These are phyloP conservation scores for Caenorhabditis uteleia DNA, from an alignment of 2,888 invertebrate genomes.

Conservation along the genomic window DNA sequence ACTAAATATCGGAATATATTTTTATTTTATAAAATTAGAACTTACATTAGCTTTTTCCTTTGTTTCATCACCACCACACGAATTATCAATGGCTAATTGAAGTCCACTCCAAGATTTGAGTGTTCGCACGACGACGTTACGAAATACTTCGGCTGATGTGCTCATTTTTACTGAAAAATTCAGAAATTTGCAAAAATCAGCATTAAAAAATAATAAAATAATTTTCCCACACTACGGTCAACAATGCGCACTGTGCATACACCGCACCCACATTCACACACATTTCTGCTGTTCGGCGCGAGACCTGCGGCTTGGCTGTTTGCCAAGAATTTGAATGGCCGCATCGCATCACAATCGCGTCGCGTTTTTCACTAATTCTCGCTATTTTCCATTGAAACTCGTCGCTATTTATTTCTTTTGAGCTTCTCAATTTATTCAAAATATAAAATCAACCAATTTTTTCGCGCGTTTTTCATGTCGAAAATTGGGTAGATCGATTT, in stretches of 20 bases:
- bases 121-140: conserved; percentile 28
- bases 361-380: conserved; percentile 12
- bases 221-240: conserved; percentile 9
- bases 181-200: conserved; percentile 2
- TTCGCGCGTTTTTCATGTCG: too few species aligned
- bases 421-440: neutral
- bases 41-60: conserved; percentile 46
- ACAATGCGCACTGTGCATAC: conserved; percentile 18
- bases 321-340: conserved; percentile 14
- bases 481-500: too few species aligned
- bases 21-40: conserved; percentile 7
- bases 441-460: neutral
- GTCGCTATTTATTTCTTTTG: conserved; percentile 1
- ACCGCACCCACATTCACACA: conserved; percentile 7
- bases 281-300: conserved; percentile 6
- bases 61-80: conserved; percentile 56
- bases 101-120: conserved; percentile 54
- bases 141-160: conserved; percentile 6
- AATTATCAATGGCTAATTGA: conserved; percentile 53
- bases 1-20: conserved; percentile 29
- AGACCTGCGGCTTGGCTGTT: conserved; percentile 21
- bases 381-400: conserved; percentile 3
- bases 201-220: neutral
- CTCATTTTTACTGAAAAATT: conserved; percentile 7
- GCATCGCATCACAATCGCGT: conserved; percentile 10